A percentile compares a stretch with the other conserved stretches of the same genome.
Conservation (phyloP, 1,140 invertebrate genomes). For the Tigriopus japonicus region DNA sequence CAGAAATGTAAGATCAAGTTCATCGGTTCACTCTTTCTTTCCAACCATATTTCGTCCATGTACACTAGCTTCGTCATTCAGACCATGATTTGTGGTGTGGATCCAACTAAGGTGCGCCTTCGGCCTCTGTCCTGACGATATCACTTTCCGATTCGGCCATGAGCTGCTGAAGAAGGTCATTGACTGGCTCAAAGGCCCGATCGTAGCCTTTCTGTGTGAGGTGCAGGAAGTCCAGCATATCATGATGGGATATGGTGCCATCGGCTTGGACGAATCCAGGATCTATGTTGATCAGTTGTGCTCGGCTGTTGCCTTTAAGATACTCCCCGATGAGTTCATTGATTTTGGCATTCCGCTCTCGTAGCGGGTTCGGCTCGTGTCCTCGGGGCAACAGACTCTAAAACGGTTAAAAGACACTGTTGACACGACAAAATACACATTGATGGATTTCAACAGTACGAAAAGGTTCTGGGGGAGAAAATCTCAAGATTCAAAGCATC, state of each 20-base stretch:
- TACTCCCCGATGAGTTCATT: conserved; percentile 45
- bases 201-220: conserved; percentile 58
- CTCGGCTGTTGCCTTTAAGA: conserved; percentile 24
- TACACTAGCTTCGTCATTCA: no score
- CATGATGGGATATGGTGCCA: conserved; percentile 54
- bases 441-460: no score
- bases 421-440: no score
- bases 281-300: conserved; percentile 49
- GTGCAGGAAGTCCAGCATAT: conserved; percentile 75
- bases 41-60: no score
- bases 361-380: conserved; percentile 51
- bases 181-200: conserved; percentile 59
- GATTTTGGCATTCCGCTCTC: conserved; percentile 49
- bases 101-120: neutral
- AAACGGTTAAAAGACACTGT: no score
- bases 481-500: no score
- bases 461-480: no score
- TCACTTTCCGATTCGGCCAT: conserved; percentile 41
- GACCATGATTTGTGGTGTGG: no score
- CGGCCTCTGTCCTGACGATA: conserved; percentile 5
- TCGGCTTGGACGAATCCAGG: conserved; percentile 46
- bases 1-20: no score
- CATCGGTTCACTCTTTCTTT: no score
- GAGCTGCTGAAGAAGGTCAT: conserved; percentile 52
- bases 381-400: conserved; percentile 64